Evolutionary conservation across 2,888 invertebrate genomes (phyloP).

Genomic region (Gortyna flavago): DNA sequence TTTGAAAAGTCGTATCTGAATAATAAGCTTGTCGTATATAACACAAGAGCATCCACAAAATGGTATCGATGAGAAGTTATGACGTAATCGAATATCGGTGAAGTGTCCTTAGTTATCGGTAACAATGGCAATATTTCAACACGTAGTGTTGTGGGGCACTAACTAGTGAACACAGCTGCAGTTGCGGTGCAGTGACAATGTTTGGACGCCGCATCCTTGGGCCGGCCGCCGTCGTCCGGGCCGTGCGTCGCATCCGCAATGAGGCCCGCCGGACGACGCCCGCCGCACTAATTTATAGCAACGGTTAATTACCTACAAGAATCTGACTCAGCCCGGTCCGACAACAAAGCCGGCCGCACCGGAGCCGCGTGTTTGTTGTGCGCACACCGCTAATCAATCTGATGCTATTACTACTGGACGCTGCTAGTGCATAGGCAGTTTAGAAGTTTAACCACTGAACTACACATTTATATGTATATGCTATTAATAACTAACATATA

Average conservation of each 20-base stretch:
- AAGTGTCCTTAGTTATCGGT: slow-evolving; percentile 68
- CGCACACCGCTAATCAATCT: slow-evolving; percentile 69
- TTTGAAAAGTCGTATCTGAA: slow-evolving; percentile 29
- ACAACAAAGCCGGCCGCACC: slow-evolving; percentile 72
- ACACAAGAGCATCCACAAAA: slow-evolving; percentile 23
- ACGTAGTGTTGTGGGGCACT: slow-evolving; percentile 80
- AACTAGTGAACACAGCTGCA: slow-evolving; percentile 86
- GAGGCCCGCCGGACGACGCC: slow-evolving; percentile 71
- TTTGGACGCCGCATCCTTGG: slow-evolving; percentile 83
- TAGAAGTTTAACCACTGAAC: slow-evolving; percentile 3
- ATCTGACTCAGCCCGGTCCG: slow-evolving; percentile 78
- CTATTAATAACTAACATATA: background rate
- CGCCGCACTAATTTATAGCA: slow-evolving; percentile 84
- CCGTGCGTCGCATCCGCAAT: slow-evolving; percentile 83
- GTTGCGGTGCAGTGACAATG: slow-evolving; percentile 85
- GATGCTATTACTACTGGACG: slow-evolving; percentile 60
- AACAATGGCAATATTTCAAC: slow-evolving; percentile 80
- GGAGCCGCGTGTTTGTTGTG: slow-evolving; percentile 72
- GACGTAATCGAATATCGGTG: slow-evolving; percentile 67
- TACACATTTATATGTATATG: background rate
- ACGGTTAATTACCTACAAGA: slow-evolving; percentile 86
- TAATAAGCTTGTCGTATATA: slow-evolving; percentile 36
- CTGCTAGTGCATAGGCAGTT: slow-evolving; percentile 17
- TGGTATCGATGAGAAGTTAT: slow-evolving; percentile 32
- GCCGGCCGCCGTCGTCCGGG: slow-evolving; percentile 69